phyloP scores from a whole-genome alignment of 2,113 vertebrate species.

The Cranoglanis bouderius region DNA sequence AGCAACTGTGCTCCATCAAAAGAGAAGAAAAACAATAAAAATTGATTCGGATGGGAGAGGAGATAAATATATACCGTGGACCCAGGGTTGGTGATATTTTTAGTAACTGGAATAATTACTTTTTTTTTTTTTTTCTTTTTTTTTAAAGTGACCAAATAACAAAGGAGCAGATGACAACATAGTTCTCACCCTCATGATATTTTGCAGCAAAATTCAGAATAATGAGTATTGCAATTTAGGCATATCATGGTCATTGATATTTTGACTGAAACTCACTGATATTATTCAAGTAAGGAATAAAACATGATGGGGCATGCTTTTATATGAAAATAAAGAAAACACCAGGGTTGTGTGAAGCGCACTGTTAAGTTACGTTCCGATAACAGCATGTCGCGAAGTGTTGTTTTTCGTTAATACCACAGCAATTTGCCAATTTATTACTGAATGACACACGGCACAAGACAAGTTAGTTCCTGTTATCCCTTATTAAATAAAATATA shows the following conservation, averaged over 20 bases:
- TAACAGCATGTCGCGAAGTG: neutral
- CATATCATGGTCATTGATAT: neutral
- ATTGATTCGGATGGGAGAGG: neutral
- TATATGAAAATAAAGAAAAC: neutral
- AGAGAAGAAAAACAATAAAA: neutral
- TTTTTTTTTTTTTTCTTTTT: neutral
- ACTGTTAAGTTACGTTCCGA: neutral
- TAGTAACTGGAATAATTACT: neutral
- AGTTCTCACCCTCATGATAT: neutral
- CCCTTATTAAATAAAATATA: neutral
- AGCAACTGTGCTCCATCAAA: constrained; percentile 29
- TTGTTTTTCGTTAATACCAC: neutral
- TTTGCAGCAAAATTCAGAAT: neutral
- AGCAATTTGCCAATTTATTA: neutral
- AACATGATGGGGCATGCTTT: neutral
- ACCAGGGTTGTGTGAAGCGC: neutral
- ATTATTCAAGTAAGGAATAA: neutral
- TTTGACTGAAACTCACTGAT: neutral
- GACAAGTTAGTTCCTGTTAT: neutral
- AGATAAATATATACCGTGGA: neutral
- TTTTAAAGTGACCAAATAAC: neutral
- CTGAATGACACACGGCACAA: neutral
- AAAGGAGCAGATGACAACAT: neutral
- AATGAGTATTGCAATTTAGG: neutral
- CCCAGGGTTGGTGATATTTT: neutral